Conservation (phyloP, 2,888 invertebrate species). For the Muscina levida region DNA sequence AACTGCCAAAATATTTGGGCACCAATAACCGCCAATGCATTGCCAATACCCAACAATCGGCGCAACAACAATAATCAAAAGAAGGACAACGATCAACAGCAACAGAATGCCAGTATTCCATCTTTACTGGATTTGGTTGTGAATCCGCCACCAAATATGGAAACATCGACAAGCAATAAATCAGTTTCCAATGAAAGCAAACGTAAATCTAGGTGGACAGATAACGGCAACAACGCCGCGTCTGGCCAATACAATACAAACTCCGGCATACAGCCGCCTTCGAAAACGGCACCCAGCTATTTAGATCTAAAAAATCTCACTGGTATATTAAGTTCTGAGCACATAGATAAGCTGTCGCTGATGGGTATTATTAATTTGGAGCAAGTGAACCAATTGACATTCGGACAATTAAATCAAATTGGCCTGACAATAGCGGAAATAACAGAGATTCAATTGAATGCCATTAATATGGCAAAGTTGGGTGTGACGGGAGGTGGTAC, state of each 20-base stretch:
- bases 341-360: slow-evolving; percentile 83
- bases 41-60: slow-evolving; percentile 58
- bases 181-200: slow-evolving; percentile 67
- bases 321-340: slow-evolving; percentile 82
- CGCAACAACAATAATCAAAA: slow-evolving; percentile 51
- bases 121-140: slow-evolving; percentile 79
- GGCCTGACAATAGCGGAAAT: slow-evolving; percentile 83
- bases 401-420: slow-evolving; percentile 83
- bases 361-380: slow-evolving; percentile 84
- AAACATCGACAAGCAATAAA: slow-evolving; percentile 30
- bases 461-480: slow-evolving; percentile 82
- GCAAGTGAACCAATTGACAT: slow-evolving; percentile 83
- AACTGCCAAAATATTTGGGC: slow-evolving; percentile 76
- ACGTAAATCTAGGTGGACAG: slow-evolving; percentile 79
- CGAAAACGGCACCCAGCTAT: slow-evolving; percentile 75
- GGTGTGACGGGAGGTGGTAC: slow-evolving; percentile 41
- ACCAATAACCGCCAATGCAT: slow-evolving; percentile 61
- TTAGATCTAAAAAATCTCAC: slow-evolving; percentile 83
- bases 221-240: slow-evolving; percentile 57
- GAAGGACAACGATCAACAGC: slow-evolving; percentile 48
- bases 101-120: slow-evolving; percentile 71
- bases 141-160: slow-evolving; percentile 73
- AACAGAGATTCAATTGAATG: slow-evolving; percentile 83
- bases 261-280: slow-evolving; percentile 63
- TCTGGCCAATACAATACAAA: slow-evolving; percentile 7